These are phyloP conservation scores for Sebastes ruberrimus DNA, from an alignment of 2,797 vertebrate species.

Conservation along the genomic window DNA sequence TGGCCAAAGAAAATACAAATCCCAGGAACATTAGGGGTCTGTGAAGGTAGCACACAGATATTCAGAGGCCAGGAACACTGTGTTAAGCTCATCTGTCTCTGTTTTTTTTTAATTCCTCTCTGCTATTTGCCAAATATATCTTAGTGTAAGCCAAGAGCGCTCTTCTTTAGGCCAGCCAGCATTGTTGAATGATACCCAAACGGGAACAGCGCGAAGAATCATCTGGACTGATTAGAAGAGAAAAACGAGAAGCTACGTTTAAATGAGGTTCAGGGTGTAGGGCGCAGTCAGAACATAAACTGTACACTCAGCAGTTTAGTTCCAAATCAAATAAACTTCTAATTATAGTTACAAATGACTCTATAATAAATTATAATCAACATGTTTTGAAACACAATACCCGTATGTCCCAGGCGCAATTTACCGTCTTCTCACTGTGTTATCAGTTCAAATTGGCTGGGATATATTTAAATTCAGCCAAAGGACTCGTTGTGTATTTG, in stretches of 20 bases:
- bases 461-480: slow-evolving; percentile 12
- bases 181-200: slow-evolving; percentile 42
- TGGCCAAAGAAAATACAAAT: slow-evolving; percentile 64
- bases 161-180: slow-evolving; percentile 38
- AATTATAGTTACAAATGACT: slow-evolving; percentile 27
- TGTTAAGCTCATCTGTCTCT: slow-evolving; percentile 56
- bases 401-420: not conserved
- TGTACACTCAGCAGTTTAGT: slow-evolving; percentile 2
- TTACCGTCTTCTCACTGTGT: slow-evolving; percentile 15
- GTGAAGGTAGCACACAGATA: slow-evolving; percentile 26
- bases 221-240: slow-evolving; percentile 27
- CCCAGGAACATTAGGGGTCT: slow-evolving; percentile 34
- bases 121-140: slow-evolving; percentile 57
- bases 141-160: slow-evolving; percentile 41
- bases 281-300: slow-evolving; percentile 1
- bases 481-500: slow-evolving; percentile 14
- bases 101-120: slow-evolving; percentile 14
- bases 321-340: slow-evolving; percentile 48
- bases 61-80: slow-evolving; percentile 43
- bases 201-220: slow-evolving; percentile 20
- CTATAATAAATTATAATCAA: slow-evolving; percentile 51
- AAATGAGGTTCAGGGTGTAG: slow-evolving; percentile 8
- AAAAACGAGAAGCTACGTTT: slow-evolving; percentile 35
- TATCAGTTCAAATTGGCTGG: slow-evolving; percentile 22
- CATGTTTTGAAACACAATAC: slow-evolving; percentile 47